Evolutionary conservation across 2,888 invertebrate species (phyloP), one percentile per base, ranked within the genome.

Genomic region (Tachina grossa): DNA sequence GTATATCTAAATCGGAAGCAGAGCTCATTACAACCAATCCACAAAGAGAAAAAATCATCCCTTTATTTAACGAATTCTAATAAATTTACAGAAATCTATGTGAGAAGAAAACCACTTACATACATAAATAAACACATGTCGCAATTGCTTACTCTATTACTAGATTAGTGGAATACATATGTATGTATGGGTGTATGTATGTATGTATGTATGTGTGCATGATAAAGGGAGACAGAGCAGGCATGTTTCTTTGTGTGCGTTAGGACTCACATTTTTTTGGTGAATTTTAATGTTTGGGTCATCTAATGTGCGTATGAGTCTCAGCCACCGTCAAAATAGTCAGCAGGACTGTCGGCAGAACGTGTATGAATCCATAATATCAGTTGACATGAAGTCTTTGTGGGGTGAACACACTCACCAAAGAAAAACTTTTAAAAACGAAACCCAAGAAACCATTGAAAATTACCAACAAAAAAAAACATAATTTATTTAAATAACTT

Each of bases 361-460:
- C 85, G 75, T 86, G 65, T 63, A 89, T 87, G 87, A 88, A 90
- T 88, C 88, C 88, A 87, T 88, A 89, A 89, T 89, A 89, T 91
- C 92, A 92, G 92, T 92, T 90, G 92, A 91, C 91, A 90, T 89
- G 90, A 90, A 92, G 89, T 91, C 91, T 90, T 90, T 91, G 92
- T 91, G 91, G 92, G 91, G 92, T 92, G 91, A 91, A 91, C 91
- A 92, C 87, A 87, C 85, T 82, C 87, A 63, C 45, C 85, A 84
- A 83, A 82, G 74, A 83, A 83, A 72, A 80, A 68, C 57, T 53
- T 59, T 45, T 53, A 45, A 78, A 77, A 76, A 65, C 13, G 22
- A 71, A 74, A 77, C 31, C 77, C n/a, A 51, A 77, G 77, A 83
- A 83, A 59, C 71, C 83, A 13, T 49, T 71, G 77, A 72, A 82